Conservation (phyloP, 2,888 invertebrate genomes). For the Drepana falcataria region DNA sequence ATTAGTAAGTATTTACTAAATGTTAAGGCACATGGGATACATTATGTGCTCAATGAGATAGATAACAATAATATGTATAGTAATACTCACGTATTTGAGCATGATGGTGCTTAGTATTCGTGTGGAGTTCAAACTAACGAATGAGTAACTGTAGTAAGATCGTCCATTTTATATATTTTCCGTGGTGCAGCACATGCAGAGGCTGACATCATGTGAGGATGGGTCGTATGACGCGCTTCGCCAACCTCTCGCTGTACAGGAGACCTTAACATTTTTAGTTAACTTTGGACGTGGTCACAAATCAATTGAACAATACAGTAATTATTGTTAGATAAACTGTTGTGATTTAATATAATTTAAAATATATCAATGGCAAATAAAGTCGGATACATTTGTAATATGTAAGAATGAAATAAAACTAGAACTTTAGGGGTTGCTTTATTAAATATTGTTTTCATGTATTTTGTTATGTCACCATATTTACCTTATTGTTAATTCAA, state of each 20-base stretch:
- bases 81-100: conserved; percentile 73
- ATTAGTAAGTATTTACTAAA: conserved; percentile 24
- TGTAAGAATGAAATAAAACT: no score
- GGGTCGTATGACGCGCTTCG: conserved; percentile 38
- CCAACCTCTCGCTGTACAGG: conserved; percentile 31
- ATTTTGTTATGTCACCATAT: no score
- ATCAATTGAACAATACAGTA: conserved; percentile 24
- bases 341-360: neutral
- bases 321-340: conserved; percentile 16
- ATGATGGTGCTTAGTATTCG: conserved; percentile 64
- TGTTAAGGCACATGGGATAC: conserved; percentile 16
- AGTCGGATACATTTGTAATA: no score
- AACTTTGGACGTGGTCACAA: conserved; percentile 28
- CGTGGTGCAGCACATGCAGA: conserved; percentile 57
- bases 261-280: conserved; percentile 48
- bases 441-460: no score
- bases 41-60: conserved; percentile 20
- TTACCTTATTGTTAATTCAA: no score
- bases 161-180: conserved; percentile 72
- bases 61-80: conserved; percentile 14
- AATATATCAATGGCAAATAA: neutral
- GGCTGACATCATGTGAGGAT: conserved; percentile 67
- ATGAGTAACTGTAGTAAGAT: conserved; percentile 65
- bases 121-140: conserved; percentile 73
- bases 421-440: no score